phyloP scores from a whole-genome alignment of 2,888 invertebrate species.

The Platycheirus rosarum region DNA sequence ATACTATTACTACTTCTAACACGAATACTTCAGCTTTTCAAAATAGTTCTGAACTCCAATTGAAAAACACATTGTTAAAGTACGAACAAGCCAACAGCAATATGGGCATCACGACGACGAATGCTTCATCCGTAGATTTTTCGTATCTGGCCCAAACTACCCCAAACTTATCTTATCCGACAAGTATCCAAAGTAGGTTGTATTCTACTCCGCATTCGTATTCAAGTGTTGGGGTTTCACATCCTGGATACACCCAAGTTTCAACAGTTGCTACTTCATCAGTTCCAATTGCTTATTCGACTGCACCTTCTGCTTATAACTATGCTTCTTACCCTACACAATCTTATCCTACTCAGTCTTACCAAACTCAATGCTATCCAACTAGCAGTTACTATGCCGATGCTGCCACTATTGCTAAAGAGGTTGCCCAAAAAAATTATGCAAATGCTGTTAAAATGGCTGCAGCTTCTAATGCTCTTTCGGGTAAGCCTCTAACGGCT shows the following conservation, averaged over 20 bases:
- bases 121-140: slow-evolving; percentile 49
- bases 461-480: slow-evolving; percentile 80
- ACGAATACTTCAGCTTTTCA: slow-evolving; percentile 24
- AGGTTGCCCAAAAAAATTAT: slow-evolving; percentile 92
- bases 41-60: slow-evolving; percentile 31
- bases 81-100: slow-evolving; percentile 56
- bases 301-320: slow-evolving; percentile 74
- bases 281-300: slow-evolving; percentile 75
- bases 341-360: slow-evolving; percentile 63
- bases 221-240: slow-evolving; percentile 58
- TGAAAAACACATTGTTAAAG: slow-evolving; percentile 51
- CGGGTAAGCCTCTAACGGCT: slow-evolving; percentile 85
- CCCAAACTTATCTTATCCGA: slow-evolving; percentile 61
- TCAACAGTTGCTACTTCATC: slow-evolving; percentile 76
- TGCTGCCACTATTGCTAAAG: slow-evolving; percentile 89
- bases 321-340: slow-evolving; percentile 61
- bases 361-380: slow-evolving; percentile 76
- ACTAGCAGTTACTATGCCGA: slow-evolving; percentile 83
- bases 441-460: slow-evolving; percentile 88
- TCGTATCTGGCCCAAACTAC: slow-evolving; percentile 41
- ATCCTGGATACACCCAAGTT: slow-evolving; percentile 63
- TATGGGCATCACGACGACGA: slow-evolving; percentile 48
- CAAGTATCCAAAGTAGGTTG: slow-evolving; percentile 52
- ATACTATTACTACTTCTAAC: slow-evolving; percentile 32
- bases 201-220: slow-evolving; percentile 67